A percentile compares a stretch with the other conserved stretches of the same genome.
These are phyloP conservation scores for Rhynchonycteris naso DNA, from an alignment of 2,797 vertebrate genomes.

Conservation along the genomic window DNA sequence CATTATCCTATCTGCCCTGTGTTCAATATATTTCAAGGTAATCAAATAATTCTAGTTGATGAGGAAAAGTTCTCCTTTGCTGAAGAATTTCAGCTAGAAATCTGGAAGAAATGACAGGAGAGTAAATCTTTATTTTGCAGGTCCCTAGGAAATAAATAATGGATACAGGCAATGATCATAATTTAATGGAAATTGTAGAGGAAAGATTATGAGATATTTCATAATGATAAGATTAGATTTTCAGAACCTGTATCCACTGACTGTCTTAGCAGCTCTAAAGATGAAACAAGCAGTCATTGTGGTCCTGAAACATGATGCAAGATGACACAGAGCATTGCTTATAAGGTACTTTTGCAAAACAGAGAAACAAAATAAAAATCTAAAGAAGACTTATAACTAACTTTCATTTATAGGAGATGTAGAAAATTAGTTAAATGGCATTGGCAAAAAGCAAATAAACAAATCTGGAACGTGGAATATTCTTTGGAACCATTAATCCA, in stretches of 20 bases:
- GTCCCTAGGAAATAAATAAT: constrained; percentile 41
- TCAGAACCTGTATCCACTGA: neutral
- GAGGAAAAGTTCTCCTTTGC: neutral
- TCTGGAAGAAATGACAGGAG: neutral
- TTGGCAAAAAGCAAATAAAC: neutral
- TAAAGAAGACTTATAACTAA: neutral
- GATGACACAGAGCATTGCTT: neutral
- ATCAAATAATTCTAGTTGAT: neutral
- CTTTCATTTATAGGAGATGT: neutral
- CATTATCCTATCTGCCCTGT: neutral
- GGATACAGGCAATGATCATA: neutral
- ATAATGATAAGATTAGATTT: neutral
- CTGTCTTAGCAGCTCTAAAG: neutral
- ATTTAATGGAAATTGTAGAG: constrained; percentile 8
- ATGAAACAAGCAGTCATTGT: neutral
- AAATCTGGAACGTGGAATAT: neutral
- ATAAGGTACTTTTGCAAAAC: neutral
- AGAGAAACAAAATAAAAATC: constrained; percentile 34
- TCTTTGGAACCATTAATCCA: neutral
- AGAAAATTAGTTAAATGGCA: neutral
- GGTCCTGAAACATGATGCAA: neutral
- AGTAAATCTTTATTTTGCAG: neutral
- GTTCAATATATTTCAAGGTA: neutral
- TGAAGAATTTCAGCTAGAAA: constrained; percentile 15
- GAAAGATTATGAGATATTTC: constrained; percentile 7